phyloP scores from a whole-genome alignment of 2,113 vertebrate genomes.

The Oriolus oriolus region DNA sequence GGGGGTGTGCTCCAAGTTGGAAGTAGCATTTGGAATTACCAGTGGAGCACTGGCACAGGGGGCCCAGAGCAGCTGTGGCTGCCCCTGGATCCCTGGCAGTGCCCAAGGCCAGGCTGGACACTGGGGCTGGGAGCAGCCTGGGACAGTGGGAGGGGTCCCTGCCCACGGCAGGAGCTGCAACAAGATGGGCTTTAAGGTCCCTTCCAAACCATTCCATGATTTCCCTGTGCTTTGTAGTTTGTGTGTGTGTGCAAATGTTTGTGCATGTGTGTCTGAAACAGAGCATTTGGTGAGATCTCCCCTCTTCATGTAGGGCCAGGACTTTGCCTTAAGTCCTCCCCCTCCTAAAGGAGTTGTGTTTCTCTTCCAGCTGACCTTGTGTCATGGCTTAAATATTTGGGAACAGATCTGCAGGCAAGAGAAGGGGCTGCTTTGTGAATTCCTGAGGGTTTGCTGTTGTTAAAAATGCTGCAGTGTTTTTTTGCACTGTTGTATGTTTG shows the following conservation, averaged over 20 bases:
- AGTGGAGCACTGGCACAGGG: background rate
- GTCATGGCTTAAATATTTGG: background rate
- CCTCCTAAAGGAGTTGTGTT: background rate
- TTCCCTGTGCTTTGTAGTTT: background rate
- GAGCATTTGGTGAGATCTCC: background rate
- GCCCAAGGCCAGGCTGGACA: background rate
- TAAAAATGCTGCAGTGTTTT: background rate
- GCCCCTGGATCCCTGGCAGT: background rate
- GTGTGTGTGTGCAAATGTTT: background rate
- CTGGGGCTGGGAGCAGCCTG: background rate
- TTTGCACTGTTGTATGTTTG: background rate
- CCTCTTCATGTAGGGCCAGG: fast-evolving
- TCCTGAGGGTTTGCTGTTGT: background rate
- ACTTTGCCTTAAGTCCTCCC: background rate
- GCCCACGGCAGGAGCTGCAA: background rate
- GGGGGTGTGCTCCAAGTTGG: background rate
- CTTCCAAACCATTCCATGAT: background rate
- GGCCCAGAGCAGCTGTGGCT: background rate
- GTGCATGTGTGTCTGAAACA: background rate
- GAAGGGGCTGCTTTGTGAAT: background rate
- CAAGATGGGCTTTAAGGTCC: background rate
- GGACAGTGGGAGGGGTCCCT: background rate
- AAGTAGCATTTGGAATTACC: too few species aligned
- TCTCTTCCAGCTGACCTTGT: background rate
- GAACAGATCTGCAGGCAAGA: background rate